phyloP scores from a whole-genome alignment of 2,113 vertebrate species.

The Macrotis lagotis region DNA sequence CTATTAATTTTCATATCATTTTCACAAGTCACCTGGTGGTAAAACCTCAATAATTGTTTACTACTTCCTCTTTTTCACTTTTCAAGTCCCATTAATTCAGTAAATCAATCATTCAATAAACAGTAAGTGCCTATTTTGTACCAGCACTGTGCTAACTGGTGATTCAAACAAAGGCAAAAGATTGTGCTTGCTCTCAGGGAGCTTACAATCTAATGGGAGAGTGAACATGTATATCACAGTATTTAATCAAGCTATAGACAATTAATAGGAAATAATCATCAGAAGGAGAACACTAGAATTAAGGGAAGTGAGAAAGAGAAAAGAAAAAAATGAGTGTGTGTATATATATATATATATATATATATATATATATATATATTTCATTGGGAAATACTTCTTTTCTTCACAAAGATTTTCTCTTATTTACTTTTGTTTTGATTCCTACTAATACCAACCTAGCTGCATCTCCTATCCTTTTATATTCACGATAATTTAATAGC shows the following conservation, averaged over 20 bases:
- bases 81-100: no score
- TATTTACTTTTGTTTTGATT: background rate
- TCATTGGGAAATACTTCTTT: background rate
- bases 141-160: background rate
- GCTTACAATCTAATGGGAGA: background rate
- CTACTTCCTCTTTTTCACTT: no score
- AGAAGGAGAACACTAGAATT: background rate
- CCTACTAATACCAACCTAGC: background rate
- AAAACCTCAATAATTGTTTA: no score
- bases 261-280: background rate
- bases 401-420: background rate
- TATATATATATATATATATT: no score
- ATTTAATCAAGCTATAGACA: background rate
- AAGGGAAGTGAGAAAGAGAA: background rate
- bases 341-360: no score
- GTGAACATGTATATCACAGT: background rate
- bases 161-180: background rate
- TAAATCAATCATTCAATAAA: no score
- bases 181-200: background rate
- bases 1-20: no score
- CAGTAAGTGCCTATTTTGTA: no score
- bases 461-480: background rate
- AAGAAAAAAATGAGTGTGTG: no score
- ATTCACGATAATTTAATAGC: background rate
- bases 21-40: no score